Evolutionary conservation across 1,140 invertebrate species (phyloP).

Genomic region (Drosophila athabasca): DNA sequence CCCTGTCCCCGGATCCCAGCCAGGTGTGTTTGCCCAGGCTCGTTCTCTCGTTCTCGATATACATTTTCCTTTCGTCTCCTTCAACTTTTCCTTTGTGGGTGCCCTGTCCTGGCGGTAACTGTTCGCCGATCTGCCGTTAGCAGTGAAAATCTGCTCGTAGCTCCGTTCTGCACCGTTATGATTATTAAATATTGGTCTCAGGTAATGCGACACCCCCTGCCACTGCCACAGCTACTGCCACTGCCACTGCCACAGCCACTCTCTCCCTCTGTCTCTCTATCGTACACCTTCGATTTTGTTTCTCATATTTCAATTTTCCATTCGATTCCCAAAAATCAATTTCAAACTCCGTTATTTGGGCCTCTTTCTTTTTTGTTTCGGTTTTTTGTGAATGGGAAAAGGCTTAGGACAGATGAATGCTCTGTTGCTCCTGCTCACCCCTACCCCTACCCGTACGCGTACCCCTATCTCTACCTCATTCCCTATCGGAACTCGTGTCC

Average conservation of each 20-base stretch:
- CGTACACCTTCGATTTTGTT: slow-evolving; percentile 61
- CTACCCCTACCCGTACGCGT: too few species aligned
- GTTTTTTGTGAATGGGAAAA: slow-evolving; percentile 22
- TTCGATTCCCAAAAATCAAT: slow-evolving; percentile 25
- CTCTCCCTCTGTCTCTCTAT: not conserved
- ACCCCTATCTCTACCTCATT: too few species aligned
- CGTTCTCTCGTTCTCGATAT: slow-evolving; percentile 35
- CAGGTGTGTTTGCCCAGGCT: slow-evolving; percentile 61
- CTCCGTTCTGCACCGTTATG: slow-evolving; percentile 58
- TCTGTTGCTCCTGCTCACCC: not conserved
- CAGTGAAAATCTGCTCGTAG: slow-evolving; percentile 56
- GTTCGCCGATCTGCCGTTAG: slow-evolving; percentile 51
- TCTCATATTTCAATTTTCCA: slow-evolving; percentile 51
- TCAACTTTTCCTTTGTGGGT: slow-evolving; percentile 49
- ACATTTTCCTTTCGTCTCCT: slow-evolving; percentile 5
- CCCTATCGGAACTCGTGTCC: slow-evolving; percentile 7
- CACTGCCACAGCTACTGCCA: too few species aligned
- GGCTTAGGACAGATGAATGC: slow-evolving; percentile 47
- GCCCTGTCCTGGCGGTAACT: slow-evolving; percentile 30
- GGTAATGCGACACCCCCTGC: slow-evolving; percentile 70
- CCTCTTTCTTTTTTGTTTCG: slow-evolving; percentile 1
- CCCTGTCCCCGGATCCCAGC: slow-evolving; percentile 28
- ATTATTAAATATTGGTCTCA: slow-evolving; percentile 66
- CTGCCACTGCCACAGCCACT: not conserved
- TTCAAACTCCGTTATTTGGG: slow-evolving; percentile 3